Evolutionary conservation across 2,797 vertebrate genomes (phyloP).

Genomic region (Eleutherodactylus coqui): DNA sequence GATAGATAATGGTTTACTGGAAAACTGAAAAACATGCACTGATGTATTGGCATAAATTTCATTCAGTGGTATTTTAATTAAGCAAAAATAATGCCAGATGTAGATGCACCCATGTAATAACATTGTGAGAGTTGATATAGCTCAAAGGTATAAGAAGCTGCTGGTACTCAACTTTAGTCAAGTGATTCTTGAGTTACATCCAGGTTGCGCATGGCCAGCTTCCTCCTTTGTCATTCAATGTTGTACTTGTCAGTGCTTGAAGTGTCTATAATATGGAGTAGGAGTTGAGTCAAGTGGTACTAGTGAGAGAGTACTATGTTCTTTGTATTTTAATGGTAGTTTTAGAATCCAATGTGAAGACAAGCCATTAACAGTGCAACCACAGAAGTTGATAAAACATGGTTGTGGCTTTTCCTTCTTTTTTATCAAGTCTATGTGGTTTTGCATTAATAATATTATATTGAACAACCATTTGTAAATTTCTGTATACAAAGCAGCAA

Average conservation of each 20-base stretch:
- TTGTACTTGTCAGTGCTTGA: slow-evolving; percentile 15
- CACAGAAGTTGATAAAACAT: neutral
- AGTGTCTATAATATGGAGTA: neutral
- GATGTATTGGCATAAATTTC: neutral
- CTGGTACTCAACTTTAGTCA: slow-evolving; percentile 64
- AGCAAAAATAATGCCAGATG: neutral
- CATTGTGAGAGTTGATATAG: slow-evolving; percentile 9
- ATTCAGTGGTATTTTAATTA: neutral
- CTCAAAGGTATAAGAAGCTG: slow-evolving; percentile 69
- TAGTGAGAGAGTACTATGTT: neutral
- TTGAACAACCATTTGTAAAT: neutral
- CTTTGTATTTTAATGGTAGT: neutral
- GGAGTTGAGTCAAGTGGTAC: neutral
- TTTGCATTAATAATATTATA: neutral
- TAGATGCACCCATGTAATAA: neutral
- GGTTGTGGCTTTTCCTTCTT: neutral
- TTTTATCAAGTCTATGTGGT: neutral
- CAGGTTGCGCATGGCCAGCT: neutral
- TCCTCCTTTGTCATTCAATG: neutral
- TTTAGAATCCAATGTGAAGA: neutral
- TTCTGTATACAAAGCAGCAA: neutral
- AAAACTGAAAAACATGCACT: too few relatives aligned
- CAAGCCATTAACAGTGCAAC: neutral
- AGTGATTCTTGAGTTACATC: slow-evolving; percentile 55
- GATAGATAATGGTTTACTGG: too few relatives aligned